Evolutionary conservation across 2,113 vertebrate species (phyloP), one percentile per base, ranked within the genome.

Genomic region (Porphyrio hochstetteri): DNA sequence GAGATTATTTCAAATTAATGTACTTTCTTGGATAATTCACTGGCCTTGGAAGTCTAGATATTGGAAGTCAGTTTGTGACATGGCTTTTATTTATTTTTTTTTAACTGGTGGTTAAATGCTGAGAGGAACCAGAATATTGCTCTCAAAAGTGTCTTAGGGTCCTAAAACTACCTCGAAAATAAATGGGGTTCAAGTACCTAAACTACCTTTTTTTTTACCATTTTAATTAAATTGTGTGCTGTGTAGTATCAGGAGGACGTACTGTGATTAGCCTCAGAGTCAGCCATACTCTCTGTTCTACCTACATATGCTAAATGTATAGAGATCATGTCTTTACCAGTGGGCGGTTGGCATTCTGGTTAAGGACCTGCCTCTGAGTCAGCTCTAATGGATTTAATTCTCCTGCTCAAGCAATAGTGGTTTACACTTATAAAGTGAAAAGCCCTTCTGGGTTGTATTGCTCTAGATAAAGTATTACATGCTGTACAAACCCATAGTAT

Each of bases 401-500:
- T 91, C 44, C 71, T 71, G 64, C 63, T 86, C 83, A 63, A 86
- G 86, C 64, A 92, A 68, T 3, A 60, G 29, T 60, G 83, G 38
- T 24, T 92, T 68, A 64, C 80, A 13, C 77, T 72, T 33, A 35
- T 53, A 5, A 57, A 76, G 35, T 53, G 74, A 78, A 91, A 95
- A 95, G 8, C 84, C 69, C 74, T 89, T 68, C 70, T 94, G 61
- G 67, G 81, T 82, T 94, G 46, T 76, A 84, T 83, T 88, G 88
- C 88, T 75, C 46, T 16, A 56, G 91, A 87, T 68, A 35, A 83
- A 77, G 56, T 56, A 59, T 42, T 48, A 40, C 86, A 74, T 3
- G 25, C 31, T 78, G 68, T 67, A 57, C 91, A 84, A 89, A 86
- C 44, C 42, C 64, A 33, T 2, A 70, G 28, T 5, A 53, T 75